Conservation (phyloP, 1,140 invertebrate species). For the Cyclina sinensis region DNA sequence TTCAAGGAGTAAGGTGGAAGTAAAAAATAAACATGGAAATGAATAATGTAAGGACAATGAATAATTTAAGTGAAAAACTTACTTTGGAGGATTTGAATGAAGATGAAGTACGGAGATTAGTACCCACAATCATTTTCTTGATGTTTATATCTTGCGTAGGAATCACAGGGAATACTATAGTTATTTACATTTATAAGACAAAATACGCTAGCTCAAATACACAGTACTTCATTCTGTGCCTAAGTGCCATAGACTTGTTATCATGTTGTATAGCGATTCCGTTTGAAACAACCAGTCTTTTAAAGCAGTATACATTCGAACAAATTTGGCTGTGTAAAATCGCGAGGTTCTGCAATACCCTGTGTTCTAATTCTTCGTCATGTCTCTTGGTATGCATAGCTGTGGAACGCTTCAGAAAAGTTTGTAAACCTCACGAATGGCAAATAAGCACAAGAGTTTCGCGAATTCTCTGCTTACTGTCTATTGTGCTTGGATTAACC, state of each 20-base stretch:
- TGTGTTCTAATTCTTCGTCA: slow-evolving; percentile 14
- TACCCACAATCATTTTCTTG: slow-evolving; percentile 44
- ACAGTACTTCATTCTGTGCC: slow-evolving; percentile 21
- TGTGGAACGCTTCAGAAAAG: slow-evolving; percentile 45
- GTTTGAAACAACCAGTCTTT: slow-evolving; percentile 15
- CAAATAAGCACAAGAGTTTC: slow-evolving; percentile 30
- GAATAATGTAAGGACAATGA: too few species aligned
- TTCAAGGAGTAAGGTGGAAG: too few species aligned
- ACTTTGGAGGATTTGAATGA: slow-evolving; percentile 38
- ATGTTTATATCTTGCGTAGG: slow-evolving; percentile 34
- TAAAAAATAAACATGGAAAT: too few species aligned
- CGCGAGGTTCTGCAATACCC: slow-evolving; percentile 40
- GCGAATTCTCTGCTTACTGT: not conserved
- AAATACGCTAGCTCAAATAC: slow-evolving; percentile 27
- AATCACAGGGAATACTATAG: slow-evolving; percentile 56
- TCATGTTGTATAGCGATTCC: slow-evolving; percentile 45
- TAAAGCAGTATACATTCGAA: slow-evolving; percentile 42
- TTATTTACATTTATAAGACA: slow-evolving; percentile 54
- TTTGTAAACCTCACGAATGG: slow-evolving; percentile 42
- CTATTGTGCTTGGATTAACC: not conserved
- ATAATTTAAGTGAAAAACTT: too few species aligned
- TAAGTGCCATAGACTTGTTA: slow-evolving; percentile 46
- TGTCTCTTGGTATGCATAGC: slow-evolving; percentile 43
- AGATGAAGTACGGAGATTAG: not conserved
- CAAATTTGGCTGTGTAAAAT: slow-evolving; percentile 36